These are phyloP conservation scores for Fulica atra DNA, from an alignment of 2,113 vertebrate genomes.

Conservation along the genomic window DNA sequence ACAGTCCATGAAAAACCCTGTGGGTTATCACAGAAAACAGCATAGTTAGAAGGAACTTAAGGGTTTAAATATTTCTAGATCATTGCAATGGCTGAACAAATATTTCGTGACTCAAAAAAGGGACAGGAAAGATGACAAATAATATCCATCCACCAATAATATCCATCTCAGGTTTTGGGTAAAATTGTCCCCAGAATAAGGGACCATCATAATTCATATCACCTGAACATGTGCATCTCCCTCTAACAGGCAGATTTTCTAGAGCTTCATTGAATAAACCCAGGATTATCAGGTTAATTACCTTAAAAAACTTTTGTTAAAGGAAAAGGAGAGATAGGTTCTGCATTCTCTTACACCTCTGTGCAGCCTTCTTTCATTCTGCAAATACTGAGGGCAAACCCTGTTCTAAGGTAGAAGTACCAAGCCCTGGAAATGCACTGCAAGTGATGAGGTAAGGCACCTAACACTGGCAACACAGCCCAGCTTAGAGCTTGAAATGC, in stretches of 20 bases:
- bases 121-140: not conserved
- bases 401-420: not conserved
- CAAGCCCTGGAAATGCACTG: not conserved
- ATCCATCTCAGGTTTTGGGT: not conserved
- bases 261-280: not conserved
- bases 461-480: not conserved
- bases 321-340: not conserved
- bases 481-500: not conserved
- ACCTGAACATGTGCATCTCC: not conserved
- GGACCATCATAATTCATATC: not conserved
- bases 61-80: not conserved
- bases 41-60: not conserved
- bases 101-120: not conserved
- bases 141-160: not conserved
- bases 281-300: not conserved
- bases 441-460: not conserved
- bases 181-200: not conserved
- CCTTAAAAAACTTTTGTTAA: not conserved
- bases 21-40: not conserved
- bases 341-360: not conserved
- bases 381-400: not conserved
- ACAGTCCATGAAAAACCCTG: rapidly evolving
- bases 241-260: not conserved
- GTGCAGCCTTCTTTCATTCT: not conserved
- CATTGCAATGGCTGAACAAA: not conserved